These are phyloP conservation scores for Numenius arquata DNA, from an alignment of 2,113 vertebrate species.

Conservation along the genomic window DNA sequence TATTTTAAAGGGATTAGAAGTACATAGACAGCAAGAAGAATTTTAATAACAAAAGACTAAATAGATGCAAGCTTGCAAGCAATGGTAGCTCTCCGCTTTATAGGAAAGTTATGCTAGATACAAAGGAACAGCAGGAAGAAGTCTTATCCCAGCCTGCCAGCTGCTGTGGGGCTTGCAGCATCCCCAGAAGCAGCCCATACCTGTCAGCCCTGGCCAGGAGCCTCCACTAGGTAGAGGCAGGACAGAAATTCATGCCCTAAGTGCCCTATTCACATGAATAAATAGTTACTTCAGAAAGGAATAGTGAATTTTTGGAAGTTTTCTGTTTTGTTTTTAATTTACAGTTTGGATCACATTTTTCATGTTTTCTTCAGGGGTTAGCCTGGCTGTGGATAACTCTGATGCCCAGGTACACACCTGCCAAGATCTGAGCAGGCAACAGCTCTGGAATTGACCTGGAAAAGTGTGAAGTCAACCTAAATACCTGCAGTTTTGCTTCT, in stretches of 20 bases:
- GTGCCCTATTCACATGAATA: background rate
- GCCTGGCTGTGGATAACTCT: background rate
- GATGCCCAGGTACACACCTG: background rate
- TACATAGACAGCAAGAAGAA: background rate
- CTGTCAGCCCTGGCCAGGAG: background rate
- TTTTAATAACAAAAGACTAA: conserved; percentile 30
- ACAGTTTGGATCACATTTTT: background rate
- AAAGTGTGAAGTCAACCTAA: background rate
- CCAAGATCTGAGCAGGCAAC: background rate
- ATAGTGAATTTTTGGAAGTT: background rate
- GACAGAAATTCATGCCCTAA: background rate
- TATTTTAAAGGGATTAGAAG: background rate
- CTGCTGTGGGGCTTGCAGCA: background rate
- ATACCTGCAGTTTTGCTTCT: background rate
- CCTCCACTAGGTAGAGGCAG: background rate
- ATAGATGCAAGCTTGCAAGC: background rate
- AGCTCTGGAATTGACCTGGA: background rate
- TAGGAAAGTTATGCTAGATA: background rate
- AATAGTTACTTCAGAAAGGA: background rate
- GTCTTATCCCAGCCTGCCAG: background rate
- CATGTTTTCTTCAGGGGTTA: background rate
- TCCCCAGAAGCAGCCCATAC: background rate
- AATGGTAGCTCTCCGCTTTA: background rate
- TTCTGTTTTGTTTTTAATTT: background rate
- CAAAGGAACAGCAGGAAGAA: background rate